A percentile compares a stretch with the other conserved stretches of the same genome.
phyloP scores from a whole-genome alignment of 2,888 invertebrate species.

The Drosophila kambysellisi region DNA sequence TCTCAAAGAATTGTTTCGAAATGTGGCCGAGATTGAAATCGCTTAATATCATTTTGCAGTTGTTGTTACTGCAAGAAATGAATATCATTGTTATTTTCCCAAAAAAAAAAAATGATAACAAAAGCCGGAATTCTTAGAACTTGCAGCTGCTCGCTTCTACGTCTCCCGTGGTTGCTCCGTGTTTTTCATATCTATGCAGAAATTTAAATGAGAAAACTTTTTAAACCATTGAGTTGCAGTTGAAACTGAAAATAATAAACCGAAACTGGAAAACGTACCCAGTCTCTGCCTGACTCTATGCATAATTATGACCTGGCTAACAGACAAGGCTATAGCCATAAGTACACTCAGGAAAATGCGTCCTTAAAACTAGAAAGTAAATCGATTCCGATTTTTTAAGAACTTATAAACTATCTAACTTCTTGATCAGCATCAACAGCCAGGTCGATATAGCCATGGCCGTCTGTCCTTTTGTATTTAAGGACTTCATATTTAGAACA shows the following conservation, averaged over 20 bases:
- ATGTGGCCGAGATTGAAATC: conserved; percentile 3
- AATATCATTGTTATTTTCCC: background rate
- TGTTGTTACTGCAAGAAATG: background rate
- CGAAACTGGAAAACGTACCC: background rate
- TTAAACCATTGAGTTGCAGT: conserved; percentile 31
- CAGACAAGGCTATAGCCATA: background rate
- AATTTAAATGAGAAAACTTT: conserved; percentile 82
- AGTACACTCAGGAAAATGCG: background rate
- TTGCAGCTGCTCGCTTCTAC: conserved; percentile 1
- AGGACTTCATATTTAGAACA: no score
- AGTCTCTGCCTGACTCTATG: background rate
- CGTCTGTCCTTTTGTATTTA: no score
- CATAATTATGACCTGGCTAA: conserved; percentile 5
- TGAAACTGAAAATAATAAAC: background rate
- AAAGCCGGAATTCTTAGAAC: conserved; percentile 8
- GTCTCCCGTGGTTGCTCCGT: background rate
- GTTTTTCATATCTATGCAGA: conserved; percentile 60
- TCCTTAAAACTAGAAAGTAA: background rate
- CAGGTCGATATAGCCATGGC: no score
- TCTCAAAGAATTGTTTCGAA: conserved; percentile 1
- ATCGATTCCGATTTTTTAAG: no score
- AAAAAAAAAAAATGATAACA: background rate
- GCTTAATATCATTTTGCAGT: background rate
- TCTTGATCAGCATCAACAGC: no score
- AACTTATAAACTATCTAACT: no score